Conservation (phyloP, 1,140 invertebrate genomes). For the Drosophila saltans region DNA sequence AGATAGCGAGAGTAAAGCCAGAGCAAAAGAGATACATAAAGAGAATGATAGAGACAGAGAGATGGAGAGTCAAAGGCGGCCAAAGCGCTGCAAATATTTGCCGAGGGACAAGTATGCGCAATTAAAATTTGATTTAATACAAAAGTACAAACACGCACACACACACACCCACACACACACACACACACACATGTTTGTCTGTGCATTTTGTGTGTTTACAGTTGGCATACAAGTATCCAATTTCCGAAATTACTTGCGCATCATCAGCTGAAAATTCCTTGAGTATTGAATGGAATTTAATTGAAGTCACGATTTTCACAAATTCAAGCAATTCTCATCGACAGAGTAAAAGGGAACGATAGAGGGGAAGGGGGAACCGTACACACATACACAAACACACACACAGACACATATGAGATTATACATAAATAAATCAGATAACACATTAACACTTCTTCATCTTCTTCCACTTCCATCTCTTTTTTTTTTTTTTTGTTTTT, state of each 20-base stretch:
- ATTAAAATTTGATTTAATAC: slow-evolving; percentile 82
- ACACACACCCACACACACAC: slow-evolving; percentile 7
- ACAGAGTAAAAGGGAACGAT: neutral
- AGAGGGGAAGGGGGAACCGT: neutral
- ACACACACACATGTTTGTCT: slow-evolving; percentile 36
- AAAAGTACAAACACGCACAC: slow-evolving; percentile 60
- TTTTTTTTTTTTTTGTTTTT: slow-evolving; percentile 32
- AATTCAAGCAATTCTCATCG: slow-evolving; percentile 71
- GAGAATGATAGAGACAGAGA: slow-evolving; percentile 17
- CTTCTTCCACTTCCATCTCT: slow-evolving; percentile 13
- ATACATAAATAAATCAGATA: slow-evolving; percentile 79
- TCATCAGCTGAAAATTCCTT: slow-evolving; percentile 78
- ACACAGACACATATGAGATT: slow-evolving; percentile 38
- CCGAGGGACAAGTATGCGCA: slow-evolving; percentile 79
- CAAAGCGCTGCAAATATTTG: slow-evolving; percentile 75
- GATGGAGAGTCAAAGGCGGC: slow-evolving; percentile 68
- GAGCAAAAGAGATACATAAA: neutral
- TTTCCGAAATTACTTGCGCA: slow-evolving; percentile 81
- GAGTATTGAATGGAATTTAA: slow-evolving; percentile 82
- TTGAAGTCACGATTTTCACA: slow-evolving; percentile 81
- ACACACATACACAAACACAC: neutral
- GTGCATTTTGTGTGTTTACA: slow-evolving; percentile 63
- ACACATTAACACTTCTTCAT: slow-evolving; percentile 75
- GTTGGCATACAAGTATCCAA: slow-evolving; percentile 74
- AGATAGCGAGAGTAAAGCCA: neutral